Conservation (phyloP, 53 echinoderm and acorn worm genomes). For the Paelopatides confundens region DNA sequence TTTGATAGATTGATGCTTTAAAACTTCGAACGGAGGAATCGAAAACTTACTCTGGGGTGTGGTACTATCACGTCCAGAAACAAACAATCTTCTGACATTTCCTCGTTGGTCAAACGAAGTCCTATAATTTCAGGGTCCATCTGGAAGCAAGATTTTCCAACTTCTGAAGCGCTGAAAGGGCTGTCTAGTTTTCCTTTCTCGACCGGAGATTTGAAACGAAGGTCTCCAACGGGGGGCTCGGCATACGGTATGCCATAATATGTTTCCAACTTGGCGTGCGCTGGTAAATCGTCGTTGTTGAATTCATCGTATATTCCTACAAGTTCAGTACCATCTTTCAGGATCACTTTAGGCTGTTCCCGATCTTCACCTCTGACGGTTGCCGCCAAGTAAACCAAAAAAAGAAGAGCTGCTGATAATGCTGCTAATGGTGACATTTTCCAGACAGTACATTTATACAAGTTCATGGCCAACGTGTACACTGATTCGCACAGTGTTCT, state of each 20-base stretch:
- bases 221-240: slow-evolving; percentile 23
- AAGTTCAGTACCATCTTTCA: slow-evolving; percentile 19
- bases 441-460: too few relatives aligned
- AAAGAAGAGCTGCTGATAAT: too few relatives aligned
- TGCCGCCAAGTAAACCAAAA: background rate
- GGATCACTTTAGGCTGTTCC: background rate
- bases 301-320: slow-evolving; percentile 5
- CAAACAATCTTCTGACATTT: slow-evolving; percentile 70
- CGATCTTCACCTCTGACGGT: background rate
- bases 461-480: too few relatives aligned
- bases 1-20: too few relatives aligned
- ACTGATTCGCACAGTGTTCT: too few relatives aligned
- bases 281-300: background rate
- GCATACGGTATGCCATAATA: slow-evolving; percentile 56
- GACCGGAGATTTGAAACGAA: slow-evolving; percentile 40
- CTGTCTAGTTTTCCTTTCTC: background rate
- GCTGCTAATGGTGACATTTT: too few relatives aligned
- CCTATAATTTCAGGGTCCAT: background rate
- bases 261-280: background rate
- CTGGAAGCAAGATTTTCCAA: slow-evolving; percentile 18
- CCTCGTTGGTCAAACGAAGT: slow-evolving; percentile 1
- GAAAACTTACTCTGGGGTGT: slow-evolving; percentile 42
- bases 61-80: slow-evolving; percentile 73
- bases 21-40: too few relatives aligned
- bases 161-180: slow-evolving; percentile 12